Base-by-base conservation (phyloP, 2,797 vertebrate genomes). In the Enteromius unitaeniatus region DNA sequence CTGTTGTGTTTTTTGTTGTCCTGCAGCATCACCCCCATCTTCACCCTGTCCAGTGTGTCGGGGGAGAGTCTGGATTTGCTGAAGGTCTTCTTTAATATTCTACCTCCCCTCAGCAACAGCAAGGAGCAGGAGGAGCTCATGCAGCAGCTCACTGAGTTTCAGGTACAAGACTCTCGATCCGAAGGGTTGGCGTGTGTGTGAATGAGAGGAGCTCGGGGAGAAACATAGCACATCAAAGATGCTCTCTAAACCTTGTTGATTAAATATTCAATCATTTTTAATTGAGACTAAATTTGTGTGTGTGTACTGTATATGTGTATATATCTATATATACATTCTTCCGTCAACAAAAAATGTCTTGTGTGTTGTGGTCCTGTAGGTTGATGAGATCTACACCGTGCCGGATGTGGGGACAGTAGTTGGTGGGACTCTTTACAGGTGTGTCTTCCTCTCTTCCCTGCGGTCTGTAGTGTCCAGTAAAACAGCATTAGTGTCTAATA, bases 321-420 rank as follows among this genome's bases (percentile, higher is more conserved):
- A 6, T 34, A 6, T 34, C 0, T 34, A 34, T 34, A 3, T 34
- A 34, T 34, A 6, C 34, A 34, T 34, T 51, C 6, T 53, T 49
- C 17, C 17, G 1, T 49, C 45, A 14, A 47, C 45, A 14, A 47
- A 47, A 47, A 47, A 1, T 1, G 1, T 49, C 47, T 49, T 37
- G 37, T 64, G 75, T 45, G 17, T 3, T 82, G 37, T 85, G 60
- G 47, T 78, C 8, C 86, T 91, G 19, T 91, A 99, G 98, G 97
- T 99, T 51, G 98, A 99, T 95, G 98, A 99, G 94, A 99, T 99
- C 92, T 99, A 99, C 89, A 97, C 97, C 0, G 98, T 99, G 76
- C 98, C 98, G 83, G 98, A 99, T 73, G 98, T 99, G 89, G 98
- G 98, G 78, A 99, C 98, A 28, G 98, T 99, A 86, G 98, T 99